phyloP scores from a whole-genome alignment of 2,888 invertebrate species.

The Drosophila flavopinicola region DNA sequence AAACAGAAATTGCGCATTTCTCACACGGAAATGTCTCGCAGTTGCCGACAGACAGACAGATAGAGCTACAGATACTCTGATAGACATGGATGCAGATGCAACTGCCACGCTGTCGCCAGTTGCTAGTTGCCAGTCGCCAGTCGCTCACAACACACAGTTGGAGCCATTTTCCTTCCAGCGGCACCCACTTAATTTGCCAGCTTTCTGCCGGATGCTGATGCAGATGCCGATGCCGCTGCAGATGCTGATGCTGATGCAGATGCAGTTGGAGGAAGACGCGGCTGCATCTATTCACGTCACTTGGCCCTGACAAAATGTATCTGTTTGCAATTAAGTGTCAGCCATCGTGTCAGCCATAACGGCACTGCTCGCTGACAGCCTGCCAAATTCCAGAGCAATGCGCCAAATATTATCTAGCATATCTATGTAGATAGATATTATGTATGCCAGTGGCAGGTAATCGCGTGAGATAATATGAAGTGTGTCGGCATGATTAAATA shows the following conservation, averaged over 20 bases:
- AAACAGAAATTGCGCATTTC: slow-evolving; percentile 78
- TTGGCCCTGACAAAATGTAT: slow-evolving; percentile 75
- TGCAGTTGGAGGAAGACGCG: slow-evolving; percentile 19
- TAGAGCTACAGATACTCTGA: slow-evolving; percentile 18
- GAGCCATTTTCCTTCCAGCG: slow-evolving; percentile 36
- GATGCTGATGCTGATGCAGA: slow-evolving; percentile 58
- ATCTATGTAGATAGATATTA: slow-evolving; percentile 16
- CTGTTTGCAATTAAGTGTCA: slow-evolving; percentile 80
- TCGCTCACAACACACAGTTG: slow-evolving; percentile 24
- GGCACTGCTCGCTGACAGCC: slow-evolving; percentile 55
- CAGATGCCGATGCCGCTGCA: slow-evolving; percentile 24
- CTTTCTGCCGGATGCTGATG: slow-evolving; percentile 64
- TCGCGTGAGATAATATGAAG: neutral
- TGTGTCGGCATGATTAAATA: slow-evolving; percentile 2
- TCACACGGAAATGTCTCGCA: slow-evolving; percentile 67
- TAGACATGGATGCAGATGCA: slow-evolving; percentile 31
- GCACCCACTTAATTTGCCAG: slow-evolving; percentile 78
- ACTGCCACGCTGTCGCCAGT: slow-evolving; percentile 45
- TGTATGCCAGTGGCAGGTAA: slow-evolving; percentile 1
- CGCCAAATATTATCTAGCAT: slow-evolving; percentile 40
- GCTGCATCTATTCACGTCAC: slow-evolving; percentile 52
- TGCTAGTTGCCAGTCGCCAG: neutral
- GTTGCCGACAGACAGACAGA: slow-evolving; percentile 36
- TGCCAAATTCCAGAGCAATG: slow-evolving; percentile 51
- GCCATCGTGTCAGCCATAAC: slow-evolving; percentile 51